A percentile compares a stretch with the other conserved stretches of the same genome.
phyloP scores from a whole-genome alignment of 2,797 vertebrate species.

The Macrochelys suwanniensis region DNA sequence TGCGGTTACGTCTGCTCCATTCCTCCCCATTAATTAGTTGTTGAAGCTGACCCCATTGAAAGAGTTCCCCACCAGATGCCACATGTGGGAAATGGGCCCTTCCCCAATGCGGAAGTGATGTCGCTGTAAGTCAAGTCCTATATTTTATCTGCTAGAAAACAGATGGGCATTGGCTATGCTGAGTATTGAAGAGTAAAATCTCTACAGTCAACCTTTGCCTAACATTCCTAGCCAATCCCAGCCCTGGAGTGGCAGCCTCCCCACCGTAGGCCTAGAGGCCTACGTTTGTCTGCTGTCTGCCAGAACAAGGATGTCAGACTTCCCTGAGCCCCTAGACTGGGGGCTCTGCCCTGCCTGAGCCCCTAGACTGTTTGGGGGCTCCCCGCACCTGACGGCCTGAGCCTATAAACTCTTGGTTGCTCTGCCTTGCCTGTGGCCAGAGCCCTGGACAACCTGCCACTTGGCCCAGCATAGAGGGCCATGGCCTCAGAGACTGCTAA shows the following conservation, averaged over 20 bases:
- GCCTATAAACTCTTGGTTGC: too few species aligned
- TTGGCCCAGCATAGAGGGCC: too few species aligned
- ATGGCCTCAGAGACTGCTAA: too few species aligned
- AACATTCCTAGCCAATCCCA: not conserved
- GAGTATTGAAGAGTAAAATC: not conserved
- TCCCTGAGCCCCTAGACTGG: too few species aligned
- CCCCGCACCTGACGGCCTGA: too few species aligned
- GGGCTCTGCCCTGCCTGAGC: too few species aligned
- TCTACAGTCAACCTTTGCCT: not conserved
- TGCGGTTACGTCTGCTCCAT: fast-evolving
- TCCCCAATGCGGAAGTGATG: not conserved
- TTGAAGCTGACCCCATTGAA: not conserved
- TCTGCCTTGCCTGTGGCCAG: too few species aligned
- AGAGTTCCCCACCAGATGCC: not conserved
- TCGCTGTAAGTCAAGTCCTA: not conserved
- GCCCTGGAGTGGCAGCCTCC: not conserved
- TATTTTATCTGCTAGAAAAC: not conserved
- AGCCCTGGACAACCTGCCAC: too few species aligned
- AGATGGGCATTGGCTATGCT: not conserved
- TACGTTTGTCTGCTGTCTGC: not conserved
- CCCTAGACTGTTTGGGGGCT: too few species aligned
- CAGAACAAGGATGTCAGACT: too few species aligned
- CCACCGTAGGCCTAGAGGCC: not conserved
- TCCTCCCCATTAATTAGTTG: not conserved
- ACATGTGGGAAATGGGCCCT: not conserved